Evolutionary conservation across 2,888 invertebrate species (phyloP), one percentile per base, ranked within the genome.

Genomic region (Andrena dorsata): DNA sequence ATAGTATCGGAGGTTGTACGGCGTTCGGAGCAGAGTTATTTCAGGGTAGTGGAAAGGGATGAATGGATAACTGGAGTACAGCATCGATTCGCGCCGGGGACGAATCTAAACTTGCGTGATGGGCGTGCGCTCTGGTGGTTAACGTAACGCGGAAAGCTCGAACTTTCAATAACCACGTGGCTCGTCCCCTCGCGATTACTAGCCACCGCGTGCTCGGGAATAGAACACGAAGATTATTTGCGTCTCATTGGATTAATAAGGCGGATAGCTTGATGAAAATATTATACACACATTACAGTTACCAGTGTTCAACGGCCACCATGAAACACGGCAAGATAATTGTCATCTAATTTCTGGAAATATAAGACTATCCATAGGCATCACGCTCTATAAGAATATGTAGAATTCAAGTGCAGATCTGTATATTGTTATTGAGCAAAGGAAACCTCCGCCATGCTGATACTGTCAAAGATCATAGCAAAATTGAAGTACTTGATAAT

Each of bases 71-170:
- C 71, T 72, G 77, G 84, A 75, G 85, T 84, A 83, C 84, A 80
- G 86, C 91, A 93, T 93, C 91, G 93, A 93, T 93, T 91, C 84
- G 85, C 70, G 86, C 79, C 79, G 78, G 82, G 81, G 72, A 63
- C 83, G 79, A 85, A 84, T 75, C 84, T 65, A 81, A 83, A 86
- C 76, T 86, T 87, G 77, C 81, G 76, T 76, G 71, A 51, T 47
- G 89, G 82, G 90, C 84, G 87, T 92, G 91, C 92, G 92, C 92
- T 64, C 60, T 87, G n/a, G 16, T 32, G 70, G 10, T 35, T 28
- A 70, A 56, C 58, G 61, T 70, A 87, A 83, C 90, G 91, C 90
- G 91, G 87, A 91, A 90, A 79, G 76, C 87, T 91, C 85, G 84
- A 90, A 90, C 84, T 79, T 72, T 71, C 65, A 75, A 53, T 77